phyloP scores from a whole-genome alignment of 2,797 vertebrate genomes.

The Hozukius guyotensis region DNA sequence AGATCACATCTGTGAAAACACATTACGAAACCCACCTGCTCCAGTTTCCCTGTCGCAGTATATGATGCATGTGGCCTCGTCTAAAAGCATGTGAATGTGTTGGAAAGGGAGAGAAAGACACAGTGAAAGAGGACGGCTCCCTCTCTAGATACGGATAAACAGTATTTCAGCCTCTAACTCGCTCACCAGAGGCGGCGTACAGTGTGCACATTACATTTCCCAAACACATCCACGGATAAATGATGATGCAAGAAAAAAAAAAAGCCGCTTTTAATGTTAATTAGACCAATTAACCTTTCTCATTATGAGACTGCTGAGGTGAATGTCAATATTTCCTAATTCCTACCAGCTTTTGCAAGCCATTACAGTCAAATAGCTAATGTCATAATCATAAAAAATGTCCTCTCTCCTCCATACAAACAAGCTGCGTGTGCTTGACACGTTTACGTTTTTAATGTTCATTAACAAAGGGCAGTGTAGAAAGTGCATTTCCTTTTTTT shows the following conservation, averaged over 20 bases:
- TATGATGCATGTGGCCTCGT: slow-evolving; percentile 27
- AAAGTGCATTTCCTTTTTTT: neutral
- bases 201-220: slow-evolving; percentile 7
- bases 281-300: slow-evolving; percentile 51
- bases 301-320: slow-evolving; percentile 25
- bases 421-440: neutral
- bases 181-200: neutral
- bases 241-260: slow-evolving; percentile 15
- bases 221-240: slow-evolving; percentile 13
- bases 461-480: neutral
- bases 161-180: neutral
- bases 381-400: slow-evolving; percentile 10
- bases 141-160: neutral
- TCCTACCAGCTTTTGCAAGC: slow-evolving; percentile 12
- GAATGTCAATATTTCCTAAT: slow-evolving; percentile 41
- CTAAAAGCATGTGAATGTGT: neutral
- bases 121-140: neutral
- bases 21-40: slow-evolving; percentile 57
- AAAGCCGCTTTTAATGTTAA: slow-evolving; percentile 35
- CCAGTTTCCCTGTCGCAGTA: neutral
- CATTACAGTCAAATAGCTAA: slow-evolving; percentile 21
- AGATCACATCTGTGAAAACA: slow-evolving; percentile 62
- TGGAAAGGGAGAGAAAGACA: neutral
- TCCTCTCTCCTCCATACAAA: neutral
- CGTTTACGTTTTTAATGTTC: neutral